Evolutionary conservation across 64 coral and sea anemone genomes (phyloP).

Genomic region (Montipora cactus): DNA sequence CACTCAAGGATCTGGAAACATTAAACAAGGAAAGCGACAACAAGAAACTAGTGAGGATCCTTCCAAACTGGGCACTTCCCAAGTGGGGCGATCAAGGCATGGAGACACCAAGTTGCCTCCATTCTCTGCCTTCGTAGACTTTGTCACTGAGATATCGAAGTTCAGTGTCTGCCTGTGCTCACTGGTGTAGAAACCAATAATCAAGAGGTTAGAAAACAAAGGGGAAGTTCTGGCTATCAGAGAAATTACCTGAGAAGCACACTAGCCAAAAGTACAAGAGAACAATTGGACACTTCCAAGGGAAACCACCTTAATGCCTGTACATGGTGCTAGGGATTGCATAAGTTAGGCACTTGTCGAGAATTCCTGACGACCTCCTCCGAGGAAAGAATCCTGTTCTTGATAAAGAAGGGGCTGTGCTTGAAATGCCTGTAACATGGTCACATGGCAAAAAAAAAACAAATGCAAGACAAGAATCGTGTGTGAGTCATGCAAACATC

Average conservation of each 20-base stretch:
- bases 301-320: neutral
- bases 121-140: conserved; percentile 18
- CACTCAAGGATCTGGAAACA: conserved; percentile 26
- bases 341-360: conserved; percentile 30
- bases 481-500: conserved; percentile 38
- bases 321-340: neutral
- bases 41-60: conserved; percentile 23
- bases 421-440: conserved; percentile 39
- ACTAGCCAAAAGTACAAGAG: neutral
- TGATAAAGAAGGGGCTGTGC: conserved; percentile 49
- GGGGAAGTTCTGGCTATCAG: neutral
- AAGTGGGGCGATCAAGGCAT: conserved; percentile 35
- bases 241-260: neutral
- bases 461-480: conserved; percentile 2
- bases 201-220: neutral
- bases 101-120: conserved; percentile 39
- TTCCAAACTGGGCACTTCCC: conserved; percentile 26
- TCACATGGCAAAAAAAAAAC: conserved; percentile 69
- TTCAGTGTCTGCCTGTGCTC: conserved; percentile 6
- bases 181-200: neutral
- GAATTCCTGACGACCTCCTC: neutral
- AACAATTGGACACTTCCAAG: neutral
- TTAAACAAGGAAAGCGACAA: conserved; percentile 44
- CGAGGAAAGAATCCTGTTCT: neutral
- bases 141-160: conserved; percentile 13